These are phyloP conservation scores for Pollachius pollachius DNA, from an alignment of 2,113 vertebrate genomes.

Conservation along the genomic window DNA sequence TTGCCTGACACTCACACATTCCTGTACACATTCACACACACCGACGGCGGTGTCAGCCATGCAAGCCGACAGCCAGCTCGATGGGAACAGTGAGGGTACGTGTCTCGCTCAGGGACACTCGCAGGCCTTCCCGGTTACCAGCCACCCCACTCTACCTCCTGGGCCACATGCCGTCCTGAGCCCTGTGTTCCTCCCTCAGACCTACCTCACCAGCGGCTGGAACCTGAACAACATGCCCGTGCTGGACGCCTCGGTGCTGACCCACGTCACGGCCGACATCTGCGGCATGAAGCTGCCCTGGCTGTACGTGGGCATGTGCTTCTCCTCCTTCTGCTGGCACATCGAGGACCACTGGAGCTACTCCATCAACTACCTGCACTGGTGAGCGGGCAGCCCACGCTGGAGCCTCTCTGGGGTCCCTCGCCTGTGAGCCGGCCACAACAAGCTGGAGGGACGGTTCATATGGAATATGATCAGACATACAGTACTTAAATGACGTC, in stretches of 20 bases:
- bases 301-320: slow-evolving; percentile 99
- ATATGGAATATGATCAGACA: too few species aligned
- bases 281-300: slow-evolving; percentile 98
- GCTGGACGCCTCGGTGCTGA: slow-evolving; percentile 91
- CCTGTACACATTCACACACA: too few species aligned
- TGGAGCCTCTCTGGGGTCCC: neutral
- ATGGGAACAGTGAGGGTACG: too few species aligned
- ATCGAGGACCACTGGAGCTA: slow-evolving; percentile 99
- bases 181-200: slow-evolving; percentile 65
- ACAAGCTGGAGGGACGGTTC: too few species aligned
- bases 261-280: slow-evolving; percentile 95
- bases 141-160: too few species aligned
- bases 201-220: slow-evolving; percentile 93
- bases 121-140: too few species aligned
- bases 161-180: too few species aligned
- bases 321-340: slow-evolving; percentile 98
- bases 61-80: too few species aligned
- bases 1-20: too few species aligned
- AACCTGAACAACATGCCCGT: slow-evolving; percentile 99
- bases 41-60: too few species aligned
- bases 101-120: too few species aligned
- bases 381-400: slow-evolving; percentile 66
- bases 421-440: neutral
- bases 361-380: slow-evolving; percentile 96
- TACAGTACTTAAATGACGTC: too few species aligned